phyloP scores from a whole-genome alignment of 2,113 vertebrate species.

The Eudorcas thomsonii region DNA sequence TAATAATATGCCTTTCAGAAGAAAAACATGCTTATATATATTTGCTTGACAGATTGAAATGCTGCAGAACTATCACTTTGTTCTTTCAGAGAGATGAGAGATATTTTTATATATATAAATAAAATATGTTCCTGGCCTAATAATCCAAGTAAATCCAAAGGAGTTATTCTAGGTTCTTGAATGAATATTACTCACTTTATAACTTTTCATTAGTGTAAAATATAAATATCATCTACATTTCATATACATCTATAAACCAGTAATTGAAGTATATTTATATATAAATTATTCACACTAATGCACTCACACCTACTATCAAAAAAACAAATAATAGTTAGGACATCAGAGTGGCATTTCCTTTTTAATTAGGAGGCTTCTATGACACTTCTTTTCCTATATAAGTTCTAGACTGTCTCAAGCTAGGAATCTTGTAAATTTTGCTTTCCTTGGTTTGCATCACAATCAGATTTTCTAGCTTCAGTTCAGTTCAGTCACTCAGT shows the following conservation, averaged over 20 bases:
- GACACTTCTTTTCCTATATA: not conserved
- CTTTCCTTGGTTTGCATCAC: not conserved
- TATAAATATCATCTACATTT: constrained; percentile 54
- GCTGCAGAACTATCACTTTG: constrained; percentile 36
- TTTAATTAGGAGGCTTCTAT: not conserved
- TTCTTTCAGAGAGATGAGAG: not conserved
- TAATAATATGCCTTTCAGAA: constrained; percentile 54
- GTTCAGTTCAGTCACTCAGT: not conserved
- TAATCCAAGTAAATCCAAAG: constrained; percentile 44
- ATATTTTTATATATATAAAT: not conserved
- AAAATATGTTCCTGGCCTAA: not conserved
- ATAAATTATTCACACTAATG: constrained; percentile 41
- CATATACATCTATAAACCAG: constrained; percentile 34
- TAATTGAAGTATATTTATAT: constrained; percentile 56
- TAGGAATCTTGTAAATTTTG: not conserved
- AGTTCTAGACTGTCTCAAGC: not conserved
- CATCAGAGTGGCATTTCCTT: not conserved
- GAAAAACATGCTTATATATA: constrained; percentile 39
- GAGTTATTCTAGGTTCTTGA: constrained; percentile 38
- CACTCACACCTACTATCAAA: constrained; percentile 37
- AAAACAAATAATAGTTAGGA: constrained; percentile 31
- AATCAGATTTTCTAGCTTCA: not conserved
- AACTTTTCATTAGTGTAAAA: constrained; percentile 69
- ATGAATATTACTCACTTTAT: constrained; percentile 59
- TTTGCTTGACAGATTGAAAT: constrained; percentile 67